Conservation (phyloP, 2,113 vertebrate species). For the Tenebrosternarchus preto region DNA sequence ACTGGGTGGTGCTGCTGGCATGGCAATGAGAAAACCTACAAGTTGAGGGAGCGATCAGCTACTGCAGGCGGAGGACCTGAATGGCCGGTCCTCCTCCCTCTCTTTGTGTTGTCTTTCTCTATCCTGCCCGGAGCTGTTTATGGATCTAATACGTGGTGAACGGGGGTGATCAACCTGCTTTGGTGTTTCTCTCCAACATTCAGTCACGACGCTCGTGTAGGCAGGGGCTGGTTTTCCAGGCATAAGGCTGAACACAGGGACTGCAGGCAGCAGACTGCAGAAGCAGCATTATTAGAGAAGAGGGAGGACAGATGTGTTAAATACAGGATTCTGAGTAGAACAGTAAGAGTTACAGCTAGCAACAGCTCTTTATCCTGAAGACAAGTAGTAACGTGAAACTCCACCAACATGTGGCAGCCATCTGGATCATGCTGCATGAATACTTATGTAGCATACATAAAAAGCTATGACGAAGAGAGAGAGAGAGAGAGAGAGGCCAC, state of each 20-base stretch:
- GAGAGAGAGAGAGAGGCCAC: background rate
- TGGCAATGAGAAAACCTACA: slow-evolving; percentile 12
- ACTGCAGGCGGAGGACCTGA: slow-evolving; percentile 3
- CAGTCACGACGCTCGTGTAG: slow-evolving; percentile 23
- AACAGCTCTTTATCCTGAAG: slow-evolving; percentile 38
- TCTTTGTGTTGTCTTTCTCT: slow-evolving; percentile 15
- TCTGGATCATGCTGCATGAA: slow-evolving; percentile 24
- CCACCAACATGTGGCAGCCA: slow-evolving; percentile 20
- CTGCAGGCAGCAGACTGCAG: slow-evolving; percentile 40
- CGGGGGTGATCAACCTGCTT: slow-evolving; percentile 48
- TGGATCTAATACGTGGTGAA: slow-evolving; percentile 33
- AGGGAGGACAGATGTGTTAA: slow-evolving; percentile 52
- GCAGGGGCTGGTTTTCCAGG: slow-evolving; percentile 42
- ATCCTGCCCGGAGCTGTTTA: slow-evolving; percentile 39
- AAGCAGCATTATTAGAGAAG: slow-evolving; percentile 31
- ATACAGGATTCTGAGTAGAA: slow-evolving; percentile 38
- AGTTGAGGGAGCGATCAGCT: background rate
- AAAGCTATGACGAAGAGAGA: background rate
- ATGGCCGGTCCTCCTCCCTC: slow-evolving; percentile 19
- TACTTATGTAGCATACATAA: slow-evolving; percentile 7
- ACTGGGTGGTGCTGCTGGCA: slow-evolving; percentile 51
- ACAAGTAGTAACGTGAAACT: slow-evolving; percentile 27
- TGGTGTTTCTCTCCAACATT: slow-evolving; percentile 32
- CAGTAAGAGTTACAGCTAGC: slow-evolving; percentile 21
- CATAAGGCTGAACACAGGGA: slow-evolving; percentile 34